These are phyloP conservation scores for Arothron firmamentum DNA, from an alignment of 2,113 vertebrate species.

Conservation along the genomic window DNA sequence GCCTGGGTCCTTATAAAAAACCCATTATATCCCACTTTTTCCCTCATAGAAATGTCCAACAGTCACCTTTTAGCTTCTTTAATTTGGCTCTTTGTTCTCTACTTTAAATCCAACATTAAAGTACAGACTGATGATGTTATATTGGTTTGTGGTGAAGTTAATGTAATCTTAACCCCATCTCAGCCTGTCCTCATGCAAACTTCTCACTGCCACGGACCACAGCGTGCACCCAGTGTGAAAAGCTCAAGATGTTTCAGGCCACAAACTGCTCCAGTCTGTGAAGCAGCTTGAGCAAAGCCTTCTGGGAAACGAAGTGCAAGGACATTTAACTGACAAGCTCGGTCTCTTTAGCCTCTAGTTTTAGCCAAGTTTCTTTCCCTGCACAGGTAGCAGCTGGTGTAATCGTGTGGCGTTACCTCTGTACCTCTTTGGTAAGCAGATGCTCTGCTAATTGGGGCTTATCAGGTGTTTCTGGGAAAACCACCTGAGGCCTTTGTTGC, in stretches of 20 bases:
- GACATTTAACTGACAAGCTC: neutral
- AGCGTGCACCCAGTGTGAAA: neutral
- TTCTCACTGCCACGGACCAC: too few relatives aligned
- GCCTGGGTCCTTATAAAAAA: neutral
- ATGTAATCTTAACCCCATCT: too few relatives aligned
- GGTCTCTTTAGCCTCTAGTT: neutral
- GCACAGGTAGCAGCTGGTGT: slow-evolving; percentile 48
- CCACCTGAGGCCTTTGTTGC: slow-evolving; percentile 65
- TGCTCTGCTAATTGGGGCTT: slow-evolving; percentile 70
- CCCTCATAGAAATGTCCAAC: too few relatives aligned
- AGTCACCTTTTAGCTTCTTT: too few relatives aligned
- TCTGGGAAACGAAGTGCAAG: slow-evolving; percentile 2
- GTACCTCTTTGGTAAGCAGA: slow-evolving; percentile 32
- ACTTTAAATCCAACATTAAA: too few relatives aligned
- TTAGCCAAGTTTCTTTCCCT: neutral
- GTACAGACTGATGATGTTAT: too few relatives aligned
- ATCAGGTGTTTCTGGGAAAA: slow-evolving; percentile 70
- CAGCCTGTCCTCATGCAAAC: too few relatives aligned
- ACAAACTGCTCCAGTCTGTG: slow-evolving; percentile 6
- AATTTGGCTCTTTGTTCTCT: too few relatives aligned
- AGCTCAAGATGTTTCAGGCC: slow-evolving; percentile 42
- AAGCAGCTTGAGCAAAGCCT: neutral
- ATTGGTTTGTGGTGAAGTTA: too few relatives aligned
- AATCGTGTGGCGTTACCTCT: slow-evolving; percentile 18
- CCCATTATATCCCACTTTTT: neutral